Evolutionary conservation across 2,797 vertebrate species (phyloP).

Genomic region (Tragopan temminckii): DNA sequence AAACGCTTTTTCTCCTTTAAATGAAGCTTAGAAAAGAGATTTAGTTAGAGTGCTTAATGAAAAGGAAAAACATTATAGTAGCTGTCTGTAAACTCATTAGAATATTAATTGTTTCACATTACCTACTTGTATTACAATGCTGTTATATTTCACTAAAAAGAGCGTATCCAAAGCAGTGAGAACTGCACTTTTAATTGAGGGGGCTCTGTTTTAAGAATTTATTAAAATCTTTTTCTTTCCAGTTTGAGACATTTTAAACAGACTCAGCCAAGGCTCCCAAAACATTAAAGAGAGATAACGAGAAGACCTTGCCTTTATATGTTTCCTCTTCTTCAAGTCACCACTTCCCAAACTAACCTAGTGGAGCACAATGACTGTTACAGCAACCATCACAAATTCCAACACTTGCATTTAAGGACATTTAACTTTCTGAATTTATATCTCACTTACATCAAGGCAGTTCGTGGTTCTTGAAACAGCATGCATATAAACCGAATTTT

Average conservation of each 20-base stretch:
- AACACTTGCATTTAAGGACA: not conserved
- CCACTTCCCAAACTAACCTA: not conserved
- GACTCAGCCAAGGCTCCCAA: not conserved
- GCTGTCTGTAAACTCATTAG: not conserved
- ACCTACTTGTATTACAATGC: not conserved
- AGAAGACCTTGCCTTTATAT: not conserved
- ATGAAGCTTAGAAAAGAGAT: conserved; percentile 86
- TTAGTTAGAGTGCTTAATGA: conserved; percentile 69
- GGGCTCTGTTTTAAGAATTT: not conserved
- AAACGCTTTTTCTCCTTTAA: conserved; percentile 94
- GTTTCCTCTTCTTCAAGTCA: not conserved
- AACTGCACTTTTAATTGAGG: not conserved
- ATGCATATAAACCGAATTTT: not conserved
- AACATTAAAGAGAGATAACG: not conserved
- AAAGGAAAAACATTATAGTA: not conserved
- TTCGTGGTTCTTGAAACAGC: not conserved
- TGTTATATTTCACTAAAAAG: not conserved
- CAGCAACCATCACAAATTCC: not conserved
- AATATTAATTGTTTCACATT: not conserved
- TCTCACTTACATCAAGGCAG: not conserved
- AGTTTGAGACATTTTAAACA: not conserved
- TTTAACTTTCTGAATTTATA: not conserved
- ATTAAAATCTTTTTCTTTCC: not conserved
- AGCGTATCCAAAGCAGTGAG: not conserved
- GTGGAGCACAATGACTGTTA: not conserved